Conservation (phyloP, 2,797 vertebrate genomes). For the Sciurus carolinensis region DNA sequence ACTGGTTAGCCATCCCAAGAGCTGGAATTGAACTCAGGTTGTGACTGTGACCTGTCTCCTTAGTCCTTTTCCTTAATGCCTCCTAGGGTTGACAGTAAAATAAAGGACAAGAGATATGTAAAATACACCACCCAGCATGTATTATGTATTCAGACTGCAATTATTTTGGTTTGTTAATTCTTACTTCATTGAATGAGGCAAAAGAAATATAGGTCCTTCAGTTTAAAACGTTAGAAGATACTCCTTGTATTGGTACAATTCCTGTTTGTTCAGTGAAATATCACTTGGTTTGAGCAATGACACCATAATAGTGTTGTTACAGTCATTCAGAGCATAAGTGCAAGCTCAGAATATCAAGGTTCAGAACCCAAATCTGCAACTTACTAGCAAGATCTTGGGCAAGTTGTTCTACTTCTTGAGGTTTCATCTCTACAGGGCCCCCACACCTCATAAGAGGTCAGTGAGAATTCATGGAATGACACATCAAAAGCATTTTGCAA, state of each 20-base stretch:
- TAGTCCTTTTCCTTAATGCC: not conserved
- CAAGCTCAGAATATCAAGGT: not conserved
- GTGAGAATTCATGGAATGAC: not conserved
- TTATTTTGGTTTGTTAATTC: not conserved
- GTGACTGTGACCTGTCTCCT: not conserved
- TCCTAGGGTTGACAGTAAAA: not conserved
- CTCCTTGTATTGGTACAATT: not conserved
- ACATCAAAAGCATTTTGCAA: not conserved
- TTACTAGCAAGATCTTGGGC: not conserved
- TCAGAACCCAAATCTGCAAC: not conserved
- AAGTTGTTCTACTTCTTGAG: not conserved
- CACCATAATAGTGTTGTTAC: not conserved
- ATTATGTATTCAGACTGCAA: not conserved
- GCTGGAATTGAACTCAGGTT: not conserved
- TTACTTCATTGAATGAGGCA: not conserved
- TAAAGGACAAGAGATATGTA: not conserved
- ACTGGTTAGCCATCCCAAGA: not conserved
- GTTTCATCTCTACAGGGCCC: not conserved
- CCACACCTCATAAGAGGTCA: too few species aligned
- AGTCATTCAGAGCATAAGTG: not conserved
- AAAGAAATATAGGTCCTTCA: slow-evolving; percentile 14
- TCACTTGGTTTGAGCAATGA: not conserved
- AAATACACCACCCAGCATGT: not conserved
- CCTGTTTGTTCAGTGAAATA: not conserved
- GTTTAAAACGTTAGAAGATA: not conserved